Conservation (phyloP, 2,888 invertebrate genomes). For the Eilema griseolum region DNA sequence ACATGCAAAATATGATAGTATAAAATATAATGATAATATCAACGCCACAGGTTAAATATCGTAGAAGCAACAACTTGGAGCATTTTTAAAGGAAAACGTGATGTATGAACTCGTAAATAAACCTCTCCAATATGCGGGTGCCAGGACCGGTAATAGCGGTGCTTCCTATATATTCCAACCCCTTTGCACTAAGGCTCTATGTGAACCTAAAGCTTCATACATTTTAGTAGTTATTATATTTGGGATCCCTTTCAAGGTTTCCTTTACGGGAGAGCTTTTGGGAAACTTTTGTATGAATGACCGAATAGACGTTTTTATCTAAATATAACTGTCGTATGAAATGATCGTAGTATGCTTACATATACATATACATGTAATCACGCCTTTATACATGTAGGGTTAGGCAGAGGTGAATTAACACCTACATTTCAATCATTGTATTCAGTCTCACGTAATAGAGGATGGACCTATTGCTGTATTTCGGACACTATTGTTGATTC, state of each 20-base stretch:
- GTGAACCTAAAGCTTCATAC: conserved; percentile 10
- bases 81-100: conserved; percentile 3
- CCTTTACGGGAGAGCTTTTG: conserved; percentile 1
- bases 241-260: conserved; percentile 16
- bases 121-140: conserved; percentile 15
- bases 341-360: neutral
- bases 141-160: conserved; percentile 18
- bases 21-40: neutral
- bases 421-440: no score
- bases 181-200: conserved; percentile 12
- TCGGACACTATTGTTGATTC: no score
- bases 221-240: conserved; percentile 21
- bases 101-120: conserved; percentile 14
- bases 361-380: no score
- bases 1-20: neutral
- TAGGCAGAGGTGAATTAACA: no score
- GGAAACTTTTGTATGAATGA: neutral
- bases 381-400: no score
- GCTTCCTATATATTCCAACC: conserved; percentile 14
- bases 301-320: neutral
- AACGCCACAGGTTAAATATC: neutral
- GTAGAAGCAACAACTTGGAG: neutral
- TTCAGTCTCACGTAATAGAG: no score
- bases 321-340: neutral
- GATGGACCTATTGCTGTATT: no score